Percentiles rank a stretch among this genome's conserved stretches.
Evolutionary conservation across 2,113 vertebrate genomes (phyloP).

Genomic region (Todiramphus chloris): DNA sequence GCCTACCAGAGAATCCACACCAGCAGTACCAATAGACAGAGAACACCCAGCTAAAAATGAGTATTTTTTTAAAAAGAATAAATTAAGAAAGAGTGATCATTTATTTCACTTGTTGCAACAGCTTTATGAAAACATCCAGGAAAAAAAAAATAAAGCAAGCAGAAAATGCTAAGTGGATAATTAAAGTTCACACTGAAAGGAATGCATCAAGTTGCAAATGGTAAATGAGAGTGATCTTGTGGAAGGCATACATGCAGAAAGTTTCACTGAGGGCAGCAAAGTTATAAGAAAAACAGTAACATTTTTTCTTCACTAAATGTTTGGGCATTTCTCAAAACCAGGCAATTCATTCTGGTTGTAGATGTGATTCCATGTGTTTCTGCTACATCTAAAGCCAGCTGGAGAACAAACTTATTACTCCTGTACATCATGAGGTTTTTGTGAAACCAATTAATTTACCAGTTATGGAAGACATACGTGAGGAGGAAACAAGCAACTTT

Average conservation of each 20-base stretch:
- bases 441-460: not conserved
- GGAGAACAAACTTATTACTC: not conserved
- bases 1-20: not conserved
- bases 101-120: slow-evolving; percentile 42
- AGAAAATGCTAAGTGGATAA: slow-evolving; percentile 18
- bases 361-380: not conserved
- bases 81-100: not conserved
- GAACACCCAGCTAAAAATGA: slow-evolving; percentile 10
- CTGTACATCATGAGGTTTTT: not conserved
- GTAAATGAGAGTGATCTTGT: not conserved
- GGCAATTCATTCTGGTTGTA: not conserved
- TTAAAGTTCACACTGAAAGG: not conserved
- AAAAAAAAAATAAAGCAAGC: not conserved
- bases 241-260: not conserved
- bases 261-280: not conserved
- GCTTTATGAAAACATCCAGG: not conserved
- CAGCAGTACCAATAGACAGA: not conserved
- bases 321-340: not conserved
- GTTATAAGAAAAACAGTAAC: not conserved
- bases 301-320: not conserved
- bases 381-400: not conserved
- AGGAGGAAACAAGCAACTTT: not conserved
- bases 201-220: not conserved
- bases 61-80: not conserved
- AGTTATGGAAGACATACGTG: not conserved